Evolutionary conservation across 53 echinoderm and acorn worm genomes (phyloP), one percentile per base, ranked within the genome.

Genomic region (Crossaster papposus): DNA sequence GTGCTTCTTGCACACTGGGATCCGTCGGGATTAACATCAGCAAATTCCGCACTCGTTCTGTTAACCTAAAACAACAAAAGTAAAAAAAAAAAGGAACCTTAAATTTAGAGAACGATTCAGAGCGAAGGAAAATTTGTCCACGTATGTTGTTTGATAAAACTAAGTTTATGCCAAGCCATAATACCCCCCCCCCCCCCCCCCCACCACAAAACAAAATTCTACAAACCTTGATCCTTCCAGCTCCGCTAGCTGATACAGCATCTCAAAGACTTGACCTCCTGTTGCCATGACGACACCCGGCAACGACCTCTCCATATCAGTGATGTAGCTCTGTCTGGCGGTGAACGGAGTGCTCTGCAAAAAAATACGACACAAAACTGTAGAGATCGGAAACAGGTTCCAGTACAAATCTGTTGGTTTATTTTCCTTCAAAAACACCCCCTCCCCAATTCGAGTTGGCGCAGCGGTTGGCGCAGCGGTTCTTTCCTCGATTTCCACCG

Each of bases 251-350:
- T 99, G 99, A 77, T 99, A 99, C 64, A 99, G 85, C 89, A 96
- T 93, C 63, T 96, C 99, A 95, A 99, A 99, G 63, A 96, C 99
- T 81, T 99, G 99, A 79, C 99, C 99, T 32, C 96, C 99, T 1
- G 93, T 95, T 91, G 99, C 99, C 99, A 99, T 99, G 90, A 99
- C 99, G 63, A 96, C 99, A 51, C 96, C 99, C 23, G 99, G 99
- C 90, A 99, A 83, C 80, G 90, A 90, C 81, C 95, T 92, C 89
- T 99, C 99, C 70, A 92, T 64, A 70, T 99, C 99, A 8, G 95
- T 83, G 58, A 91, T 86, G 82, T 94, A 91, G 32, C 77, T 76
- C 77, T 92, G 93, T 83, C 70, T 86, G 87, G 54, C 75, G 29
- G 78, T 58, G 76, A 70, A 91, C 52, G 52, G 30, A 24, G 15